Evolutionary conservation across 2,888 invertebrate species (phyloP), one percentile per base, ranked within the genome.

Genomic region (Ypsolopha scabrella): DNA sequence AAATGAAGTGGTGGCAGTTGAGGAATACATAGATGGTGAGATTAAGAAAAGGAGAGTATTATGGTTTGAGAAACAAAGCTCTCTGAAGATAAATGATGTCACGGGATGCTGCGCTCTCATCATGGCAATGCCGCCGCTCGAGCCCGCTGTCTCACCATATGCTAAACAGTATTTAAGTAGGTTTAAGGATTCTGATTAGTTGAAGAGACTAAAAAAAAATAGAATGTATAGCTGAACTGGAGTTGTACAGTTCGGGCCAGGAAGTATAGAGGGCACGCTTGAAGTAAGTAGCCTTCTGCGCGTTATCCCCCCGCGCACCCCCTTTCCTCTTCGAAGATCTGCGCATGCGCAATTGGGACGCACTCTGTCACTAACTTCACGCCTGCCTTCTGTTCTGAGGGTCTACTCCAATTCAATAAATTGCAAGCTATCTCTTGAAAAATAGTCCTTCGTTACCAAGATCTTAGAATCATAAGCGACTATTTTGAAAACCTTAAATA

Each of bases 51-150:
- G 70, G 0, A 61, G 56, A 45, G 51, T 73, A 0, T 11, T 79
- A 0, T 72, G 67, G 65, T 58, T 63, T 7, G 53, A 68, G 1
- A 52, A 57, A 0, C 60, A 67, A 0, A 55, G 61, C 0, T 51
- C 56, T 0, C 57, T 72, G 38, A 68, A 63, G 44, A 61, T 82
- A 0, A 80, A 80, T 50, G 74, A 80, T 13, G 72, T 71, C 0
- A 70, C 77, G 1, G 82, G 83, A 0, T 68, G 67, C 1, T 75
- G 75, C 51, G 52, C 67, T 0, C 47, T 85, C 1, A 66, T 75
- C 0, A 56, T 72, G 59, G 45, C 55, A 0, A 56, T 64, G 10
- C 80, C 78, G 0, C 70, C 70, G 0, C n/a, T 71, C 0, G 51
- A 58, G 7, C 61, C 60, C 3, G 60, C 62, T 0, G 52, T 68